A percentile compares a stretch with the other conserved stretches of the same genome.
Evolutionary conservation across 2,113 vertebrate species (phyloP).

Genomic region (Periophthalmodon schlosseri): DNA sequence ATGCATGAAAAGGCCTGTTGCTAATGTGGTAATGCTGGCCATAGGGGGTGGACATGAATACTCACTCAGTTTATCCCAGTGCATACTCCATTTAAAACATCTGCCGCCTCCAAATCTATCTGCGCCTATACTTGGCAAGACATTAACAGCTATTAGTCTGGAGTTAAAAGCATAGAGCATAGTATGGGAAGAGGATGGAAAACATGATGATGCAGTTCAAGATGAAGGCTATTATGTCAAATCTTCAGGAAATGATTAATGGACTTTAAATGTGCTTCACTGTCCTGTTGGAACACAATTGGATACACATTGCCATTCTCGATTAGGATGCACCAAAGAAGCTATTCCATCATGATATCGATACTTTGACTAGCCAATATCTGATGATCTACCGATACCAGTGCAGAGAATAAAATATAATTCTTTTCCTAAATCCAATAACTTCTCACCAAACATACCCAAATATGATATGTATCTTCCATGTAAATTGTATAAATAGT

Average conservation of each 20-base stretch:
- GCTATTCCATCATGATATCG: not conserved
- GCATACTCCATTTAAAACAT: conserved; percentile 29
- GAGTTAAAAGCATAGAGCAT: conserved; percentile 27
- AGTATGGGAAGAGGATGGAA: conserved; percentile 9
- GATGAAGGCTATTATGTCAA: conserved; percentile 11
- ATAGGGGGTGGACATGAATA: conserved; percentile 41
- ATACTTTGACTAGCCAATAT: not conserved
- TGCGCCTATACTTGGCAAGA: conserved; percentile 22
- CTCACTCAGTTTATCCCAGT: conserved; percentile 30
- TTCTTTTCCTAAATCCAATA: not conserved
- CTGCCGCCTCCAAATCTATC: conserved; percentile 31
- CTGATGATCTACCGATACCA: not conserved
- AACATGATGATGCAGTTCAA: conserved; percentile 11
- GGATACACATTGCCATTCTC: not conserved
- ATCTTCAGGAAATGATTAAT: conserved; percentile 15
- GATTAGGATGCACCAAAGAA: not conserved
- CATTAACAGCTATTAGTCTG: conserved; percentile 57
- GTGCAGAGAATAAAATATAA: not conserved
- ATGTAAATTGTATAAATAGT: not conserved
- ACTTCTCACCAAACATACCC: not conserved
- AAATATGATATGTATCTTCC: not conserved
- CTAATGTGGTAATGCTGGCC: conserved; percentile 34
- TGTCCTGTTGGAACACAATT: not conserved
- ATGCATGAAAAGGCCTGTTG: conserved; percentile 38
- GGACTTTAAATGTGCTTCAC: not conserved